Base-by-base conservation (phyloP, 2,888 invertebrate species). In the Ferdinandea cuprea region DNA sequence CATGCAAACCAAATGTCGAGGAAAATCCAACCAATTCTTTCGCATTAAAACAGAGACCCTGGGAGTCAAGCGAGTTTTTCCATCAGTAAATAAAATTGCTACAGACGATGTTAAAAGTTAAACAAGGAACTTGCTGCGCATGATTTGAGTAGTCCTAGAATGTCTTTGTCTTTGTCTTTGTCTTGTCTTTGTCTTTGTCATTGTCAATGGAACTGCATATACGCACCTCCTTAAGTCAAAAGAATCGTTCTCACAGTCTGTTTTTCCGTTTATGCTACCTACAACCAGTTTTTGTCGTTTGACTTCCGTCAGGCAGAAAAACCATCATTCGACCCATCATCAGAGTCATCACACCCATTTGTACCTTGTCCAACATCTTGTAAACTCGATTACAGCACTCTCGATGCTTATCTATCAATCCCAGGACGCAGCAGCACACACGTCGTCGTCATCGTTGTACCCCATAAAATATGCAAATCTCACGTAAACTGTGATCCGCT, bases 331-430 rank as follows among this genome's bases (percentile, higher is more conserved):
- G 42, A 66, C 25, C 28, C 66, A n/a, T n/a, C 66, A 73, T 74
- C 59, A 79, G 37, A 59, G 28, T 40, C 50, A 73, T 73, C 65
- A 73, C 65, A 77, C 32, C 58, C 77, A 78, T 83, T 63, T 66
- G 83, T 78, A 68, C 68, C 83, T 83, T 78, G 83, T 78, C 72
- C 78, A 78, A 78, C 83, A 83, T 83, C 78, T 83, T 73, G 83
- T 78, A 78, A 83, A 78, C 77, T 72, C 78, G 78, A 72, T 63
- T 83, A 83, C 78, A 77, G 59, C 54, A 59, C 61, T 42, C 56
- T 65, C 17, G 63, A 52, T 65, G 40, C 28, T 76, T 69, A 68
- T 58, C 69, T 65, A 76, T 50, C 42, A 35, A 71, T 80, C 35
- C 21, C 42, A 48, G 58, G 68, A 76, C 76, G 63, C 69, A 63